These are phyloP conservation scores for Parotocinclus haroldoi DNA, from an alignment of 2,797 vertebrate genomes.

Conservation along the genomic window DNA sequence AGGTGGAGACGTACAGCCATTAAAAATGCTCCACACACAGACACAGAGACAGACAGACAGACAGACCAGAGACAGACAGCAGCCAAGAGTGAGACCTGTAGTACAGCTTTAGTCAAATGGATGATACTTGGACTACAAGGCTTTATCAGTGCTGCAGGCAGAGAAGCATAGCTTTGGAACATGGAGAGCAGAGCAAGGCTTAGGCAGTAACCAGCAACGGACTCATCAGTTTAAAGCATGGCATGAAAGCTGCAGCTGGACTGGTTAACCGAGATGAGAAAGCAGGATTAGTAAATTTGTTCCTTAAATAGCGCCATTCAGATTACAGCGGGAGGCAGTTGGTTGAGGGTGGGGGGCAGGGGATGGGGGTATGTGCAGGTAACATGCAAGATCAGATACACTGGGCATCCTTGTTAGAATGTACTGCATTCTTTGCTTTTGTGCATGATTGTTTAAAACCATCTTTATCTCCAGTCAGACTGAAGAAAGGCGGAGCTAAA, in stretches of 20 bases:
- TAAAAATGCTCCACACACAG: constrained; percentile 43
- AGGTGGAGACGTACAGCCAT: constrained; percentile 54
- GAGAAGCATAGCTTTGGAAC: constrained; percentile 29
- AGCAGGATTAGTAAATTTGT: constrained; percentile 60
- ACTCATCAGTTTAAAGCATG: constrained; percentile 44
- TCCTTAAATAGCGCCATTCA: constrained; percentile 47
- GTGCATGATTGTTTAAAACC: constrained; percentile 58
- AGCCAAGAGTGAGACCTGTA: constrained; percentile 37
- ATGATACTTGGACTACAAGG: neutral
- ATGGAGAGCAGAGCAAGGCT: constrained; percentile 47
- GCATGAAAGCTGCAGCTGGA: constrained; percentile 18
- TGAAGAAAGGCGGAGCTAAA: no score
- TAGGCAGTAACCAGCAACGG: constrained; percentile 65
- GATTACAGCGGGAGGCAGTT: constrained; percentile 30
- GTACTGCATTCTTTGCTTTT: constrained; percentile 50
- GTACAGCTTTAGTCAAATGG: constrained; percentile 30
- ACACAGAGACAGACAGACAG: constrained; percentile 30
- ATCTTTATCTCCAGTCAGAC: no score
- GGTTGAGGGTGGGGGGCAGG: constrained; percentile 14
- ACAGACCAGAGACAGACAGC: constrained; percentile 16
- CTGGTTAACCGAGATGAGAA: constrained; percentile 21
- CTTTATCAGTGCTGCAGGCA: constrained; percentile 22
- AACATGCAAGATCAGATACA: constrained; percentile 52
- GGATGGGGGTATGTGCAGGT: constrained; percentile 24
- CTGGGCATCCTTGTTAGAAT: constrained; percentile 48